Evolutionary conservation across 2,113 vertebrate species (phyloP), one percentile per base, ranked within the genome.

Genomic region (Melanocharis versteri): DNA sequence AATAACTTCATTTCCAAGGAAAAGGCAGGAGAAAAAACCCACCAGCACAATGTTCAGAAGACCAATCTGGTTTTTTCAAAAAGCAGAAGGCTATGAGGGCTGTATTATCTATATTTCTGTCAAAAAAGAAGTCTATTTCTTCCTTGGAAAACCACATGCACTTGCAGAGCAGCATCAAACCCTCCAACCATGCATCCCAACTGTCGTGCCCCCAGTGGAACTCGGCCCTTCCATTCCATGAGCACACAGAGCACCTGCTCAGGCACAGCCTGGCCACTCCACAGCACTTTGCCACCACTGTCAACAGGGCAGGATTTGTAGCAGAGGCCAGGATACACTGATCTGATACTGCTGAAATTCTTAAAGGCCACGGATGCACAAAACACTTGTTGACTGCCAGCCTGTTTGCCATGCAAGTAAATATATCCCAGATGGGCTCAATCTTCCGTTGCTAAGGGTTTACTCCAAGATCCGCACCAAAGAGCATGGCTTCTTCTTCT

Each of bases 141-240:
- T 37, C 11, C 1, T 9, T 69, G 53, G 57, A 76, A 86, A 93
- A 33, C 37, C 54, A 79, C 42, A 51, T 0, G 4, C 9, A 5
- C n/a, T 82, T 76, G 57, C 37, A 80, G 44, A 82, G 53, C 15
- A 23, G 37, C 58, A 42, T 37, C 77, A 61, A 94, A n/a, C 23
- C 10, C 53, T 40, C 24, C 15, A 15, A 7, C 15, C 48, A 48
- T 26, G 27, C n/a, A 5, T 11, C 12, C n/a, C n/a, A n/a, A n/a
- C 20, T 54, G 28, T 20, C 39, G n/a, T 15, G 37, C 37, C 42
- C 61, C 21, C 13, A 9, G 40, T 15, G 45, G 37, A 70, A 76
- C 28, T 9, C 0, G 0, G 22, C 8, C n/a, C 37, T 48, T 44
- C 28, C 15, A 13, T 50, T 79, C 45, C 23, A 23, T 44, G 51